A percentile compares a stretch with the other conserved stretches of the same genome.
Conservation (phyloP, 2,888 invertebrate species). For the Harmothoe impar region DNA sequence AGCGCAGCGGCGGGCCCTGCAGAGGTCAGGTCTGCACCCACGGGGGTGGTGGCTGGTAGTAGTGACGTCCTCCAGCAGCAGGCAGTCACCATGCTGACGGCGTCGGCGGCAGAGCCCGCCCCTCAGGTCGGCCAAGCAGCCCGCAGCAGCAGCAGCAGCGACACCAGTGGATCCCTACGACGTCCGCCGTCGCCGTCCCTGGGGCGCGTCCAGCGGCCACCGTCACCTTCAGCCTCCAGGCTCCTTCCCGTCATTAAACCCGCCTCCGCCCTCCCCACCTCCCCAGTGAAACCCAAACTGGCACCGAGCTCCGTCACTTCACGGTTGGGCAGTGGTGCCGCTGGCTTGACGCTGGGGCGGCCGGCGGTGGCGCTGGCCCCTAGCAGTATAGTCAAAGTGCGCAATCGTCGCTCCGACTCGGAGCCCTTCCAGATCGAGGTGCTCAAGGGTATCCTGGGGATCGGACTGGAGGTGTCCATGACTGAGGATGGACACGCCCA, state of each 20-base stretch:
- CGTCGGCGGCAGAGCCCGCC: neutral
- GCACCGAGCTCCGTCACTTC: neutral
- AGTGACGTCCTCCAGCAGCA: neutral
- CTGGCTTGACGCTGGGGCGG: neutral
- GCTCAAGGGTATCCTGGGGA: slow-evolving; percentile 79
- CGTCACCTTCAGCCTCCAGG: slow-evolving; percentile 41
- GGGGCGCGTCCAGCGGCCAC: slow-evolving; percentile 24
- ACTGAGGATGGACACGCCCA: slow-evolving; percentile 74
- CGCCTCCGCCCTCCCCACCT: neutral
- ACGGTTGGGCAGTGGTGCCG: neutral
- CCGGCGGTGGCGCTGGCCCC: neutral
- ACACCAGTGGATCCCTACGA: neutral
- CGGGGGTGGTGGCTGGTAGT: neutral
- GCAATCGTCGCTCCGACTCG: slow-evolving; percentile 72
- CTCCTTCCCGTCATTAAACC: slow-evolving; percentile 34
- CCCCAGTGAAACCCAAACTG: neutral
- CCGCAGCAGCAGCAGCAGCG: neutral
- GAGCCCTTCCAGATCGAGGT: slow-evolving; percentile 80
- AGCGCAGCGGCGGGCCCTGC: neutral
- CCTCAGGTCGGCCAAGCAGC: neutral
- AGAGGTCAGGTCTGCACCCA: neutral
- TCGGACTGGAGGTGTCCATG: slow-evolving; percentile 78
- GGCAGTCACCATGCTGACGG: slow-evolving; percentile 44
- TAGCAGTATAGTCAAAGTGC: slow-evolving; percentile 21
- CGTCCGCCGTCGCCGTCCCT: neutral